phyloP scores from a whole-genome alignment of 2,888 invertebrate genomes.

The Ecdyonurus torrentis region DNA sequence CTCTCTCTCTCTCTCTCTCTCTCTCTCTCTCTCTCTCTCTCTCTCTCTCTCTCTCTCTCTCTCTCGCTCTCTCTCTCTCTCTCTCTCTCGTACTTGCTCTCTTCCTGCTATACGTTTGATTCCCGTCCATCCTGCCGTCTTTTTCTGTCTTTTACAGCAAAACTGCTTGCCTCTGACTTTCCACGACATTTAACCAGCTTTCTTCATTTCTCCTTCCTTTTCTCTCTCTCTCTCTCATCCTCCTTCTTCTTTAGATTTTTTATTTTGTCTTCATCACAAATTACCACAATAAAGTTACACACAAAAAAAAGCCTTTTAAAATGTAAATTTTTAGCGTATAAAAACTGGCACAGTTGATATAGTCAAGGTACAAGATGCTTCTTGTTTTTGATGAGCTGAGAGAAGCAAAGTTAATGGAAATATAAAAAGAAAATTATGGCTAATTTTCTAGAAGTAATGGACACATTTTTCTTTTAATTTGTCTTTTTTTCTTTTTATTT shows the following conservation, averaged over 20 bases:
- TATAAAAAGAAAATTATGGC: not conserved
- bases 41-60: not conserved
- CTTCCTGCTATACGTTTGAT: too few species aligned
- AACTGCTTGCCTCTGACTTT: not conserved
- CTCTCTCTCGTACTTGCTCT: not conserved
- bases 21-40: not conserved
- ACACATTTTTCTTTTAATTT: too few species aligned
- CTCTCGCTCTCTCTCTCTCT: not conserved
- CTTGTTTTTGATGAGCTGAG: not conserved
- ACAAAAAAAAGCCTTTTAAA: not conserved
- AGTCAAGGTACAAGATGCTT: not conserved
- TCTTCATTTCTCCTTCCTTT: not conserved
- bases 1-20: not conserved
- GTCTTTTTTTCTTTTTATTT: too few species aligned
- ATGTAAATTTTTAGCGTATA: not conserved
- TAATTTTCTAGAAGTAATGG: too few species aligned
- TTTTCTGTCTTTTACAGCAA: too few species aligned
- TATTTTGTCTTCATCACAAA: not conserved
- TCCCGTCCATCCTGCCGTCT: too few species aligned
- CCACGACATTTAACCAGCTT: not conserved
- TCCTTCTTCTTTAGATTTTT: too few species aligned
- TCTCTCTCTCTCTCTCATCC: not conserved
- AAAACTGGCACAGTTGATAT: not conserved
- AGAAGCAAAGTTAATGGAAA: not conserved
- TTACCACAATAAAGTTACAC: not conserved